A percentile compares a stretch with the other conserved stretches of the same genome.
phyloP scores from a whole-genome alignment of 2,888 invertebrate genomes.

The Lymantria dispar region DNA sequence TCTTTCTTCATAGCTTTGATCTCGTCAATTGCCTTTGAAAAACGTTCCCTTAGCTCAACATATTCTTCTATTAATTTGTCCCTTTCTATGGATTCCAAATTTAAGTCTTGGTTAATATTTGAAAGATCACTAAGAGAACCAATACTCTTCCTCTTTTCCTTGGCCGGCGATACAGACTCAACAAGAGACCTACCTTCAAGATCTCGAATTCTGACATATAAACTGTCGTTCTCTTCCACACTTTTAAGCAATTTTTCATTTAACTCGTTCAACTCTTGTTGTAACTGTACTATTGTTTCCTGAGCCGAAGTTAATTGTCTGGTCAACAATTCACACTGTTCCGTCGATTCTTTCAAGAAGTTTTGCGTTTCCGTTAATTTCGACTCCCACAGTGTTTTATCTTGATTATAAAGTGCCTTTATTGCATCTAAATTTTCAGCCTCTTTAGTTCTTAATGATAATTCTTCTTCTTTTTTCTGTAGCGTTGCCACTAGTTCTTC shows the following conservation, averaged over 20 bases:
- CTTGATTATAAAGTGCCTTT: constrained; percentile 83
- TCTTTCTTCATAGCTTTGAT: constrained; percentile 92
- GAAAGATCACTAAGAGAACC: constrained; percentile 92
- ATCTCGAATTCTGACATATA: constrained; percentile 88
- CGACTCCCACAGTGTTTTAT: constrained; percentile 86
- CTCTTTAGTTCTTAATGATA: constrained; percentile 87
- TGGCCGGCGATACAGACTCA: constrained; percentile 68
- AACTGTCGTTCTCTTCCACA: constrained; percentile 89
- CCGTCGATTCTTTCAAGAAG: constrained; percentile 85
- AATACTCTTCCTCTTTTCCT: constrained; percentile 85
- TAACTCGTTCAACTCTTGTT: constrained; percentile 85
- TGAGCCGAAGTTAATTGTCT: constrained; percentile 86
- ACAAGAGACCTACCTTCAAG: constrained; percentile 83
- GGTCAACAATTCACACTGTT: constrained; percentile 84
- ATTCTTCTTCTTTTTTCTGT: constrained; percentile 89
- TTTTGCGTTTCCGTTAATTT: constrained; percentile 86
- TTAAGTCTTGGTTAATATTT: constrained; percentile 88
- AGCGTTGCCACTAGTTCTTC: constrained; percentile 89
- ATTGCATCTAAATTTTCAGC: constrained; percentile 85
- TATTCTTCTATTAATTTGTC: constrained; percentile 91
- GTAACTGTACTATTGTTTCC: constrained; percentile 85
- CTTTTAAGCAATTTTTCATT: constrained; percentile 86
- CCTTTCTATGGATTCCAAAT: constrained; percentile 88
- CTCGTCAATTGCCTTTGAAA: constrained; percentile 92
- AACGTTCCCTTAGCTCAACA: constrained; percentile 87